phyloP scores from a whole-genome alignment of 1,140 invertebrate species.

The Ceratosolen solmsi region DNA sequence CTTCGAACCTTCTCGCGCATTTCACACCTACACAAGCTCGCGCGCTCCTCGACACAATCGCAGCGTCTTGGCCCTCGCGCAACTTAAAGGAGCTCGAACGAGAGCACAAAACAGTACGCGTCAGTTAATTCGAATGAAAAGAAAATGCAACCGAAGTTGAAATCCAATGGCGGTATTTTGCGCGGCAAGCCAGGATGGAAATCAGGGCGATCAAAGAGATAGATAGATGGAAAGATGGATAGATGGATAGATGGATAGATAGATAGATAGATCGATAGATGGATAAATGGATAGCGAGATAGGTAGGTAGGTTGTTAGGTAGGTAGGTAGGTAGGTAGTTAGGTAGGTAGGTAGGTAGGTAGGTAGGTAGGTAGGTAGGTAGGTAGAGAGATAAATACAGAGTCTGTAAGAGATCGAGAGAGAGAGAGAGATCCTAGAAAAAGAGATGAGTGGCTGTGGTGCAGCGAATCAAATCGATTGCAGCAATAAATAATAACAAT shows the following conservation, averaged over 20 bases:
- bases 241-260: neutral
- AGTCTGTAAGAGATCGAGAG: neutral
- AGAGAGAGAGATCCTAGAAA: neutral
- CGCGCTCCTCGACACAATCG: neutral
- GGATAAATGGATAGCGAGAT: neutral
- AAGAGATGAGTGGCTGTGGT: constrained; percentile 7
- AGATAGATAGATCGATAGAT: neutral
- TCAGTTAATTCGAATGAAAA: neutral
- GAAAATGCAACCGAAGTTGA: neutral
- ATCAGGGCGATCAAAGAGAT: neutral
- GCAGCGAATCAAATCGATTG: constrained; percentile 54
- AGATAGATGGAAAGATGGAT: neutral
- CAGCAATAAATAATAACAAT: constrained; percentile 59
- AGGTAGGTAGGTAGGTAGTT: neutral
- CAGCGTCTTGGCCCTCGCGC: neutral
- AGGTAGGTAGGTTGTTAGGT: neutral
- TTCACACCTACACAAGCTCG: neutral
- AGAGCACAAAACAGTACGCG: neutral
- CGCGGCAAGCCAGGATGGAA: neutral
- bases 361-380: neutral
- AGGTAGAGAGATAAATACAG: neutral
- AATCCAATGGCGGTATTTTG: neutral
- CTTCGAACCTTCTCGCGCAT: neutral
- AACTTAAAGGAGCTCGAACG: neutral
- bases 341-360: neutral